phyloP scores from a whole-genome alignment of 2,113 vertebrate species.

The chimpanzee (Pan troglodytes) region DNA sequence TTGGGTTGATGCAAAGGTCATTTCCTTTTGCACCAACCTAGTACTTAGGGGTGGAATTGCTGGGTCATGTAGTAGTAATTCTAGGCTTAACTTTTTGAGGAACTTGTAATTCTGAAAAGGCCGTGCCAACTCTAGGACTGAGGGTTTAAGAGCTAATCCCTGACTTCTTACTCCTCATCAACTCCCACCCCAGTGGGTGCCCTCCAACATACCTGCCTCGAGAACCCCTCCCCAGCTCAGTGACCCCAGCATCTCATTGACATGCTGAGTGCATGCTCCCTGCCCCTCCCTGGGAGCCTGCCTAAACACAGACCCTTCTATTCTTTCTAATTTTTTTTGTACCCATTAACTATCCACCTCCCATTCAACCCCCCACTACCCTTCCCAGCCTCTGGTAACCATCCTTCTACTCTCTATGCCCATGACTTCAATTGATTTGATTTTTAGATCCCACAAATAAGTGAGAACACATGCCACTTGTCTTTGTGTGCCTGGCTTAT shows the following conservation, averaged over 20 bases:
- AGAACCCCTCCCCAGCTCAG: background rate
- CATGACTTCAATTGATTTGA: too few species aligned
- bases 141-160: background rate
- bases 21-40: background rate
- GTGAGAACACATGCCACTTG: rapidly evolving
- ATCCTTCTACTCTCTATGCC: too few species aligned
- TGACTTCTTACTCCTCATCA: background rate
- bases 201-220: background rate
- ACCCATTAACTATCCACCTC: too few species aligned
- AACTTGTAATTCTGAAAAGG: background rate
- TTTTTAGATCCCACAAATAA: too few species aligned
- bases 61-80: background rate
- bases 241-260: background rate
- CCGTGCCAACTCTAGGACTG: background rate
- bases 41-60: background rate
- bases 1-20: background rate
- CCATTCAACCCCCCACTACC: too few species aligned
- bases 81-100: background rate
- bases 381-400: too few species aligned
- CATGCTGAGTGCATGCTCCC: background rate
- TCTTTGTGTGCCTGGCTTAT: too few species aligned
- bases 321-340: too few species aligned
- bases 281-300: background rate
- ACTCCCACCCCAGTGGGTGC: background rate
- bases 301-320: background rate